Base-by-base conservation (phyloP, 2,113 vertebrate genomes). In the Kryptolebias marmoratus region DNA sequence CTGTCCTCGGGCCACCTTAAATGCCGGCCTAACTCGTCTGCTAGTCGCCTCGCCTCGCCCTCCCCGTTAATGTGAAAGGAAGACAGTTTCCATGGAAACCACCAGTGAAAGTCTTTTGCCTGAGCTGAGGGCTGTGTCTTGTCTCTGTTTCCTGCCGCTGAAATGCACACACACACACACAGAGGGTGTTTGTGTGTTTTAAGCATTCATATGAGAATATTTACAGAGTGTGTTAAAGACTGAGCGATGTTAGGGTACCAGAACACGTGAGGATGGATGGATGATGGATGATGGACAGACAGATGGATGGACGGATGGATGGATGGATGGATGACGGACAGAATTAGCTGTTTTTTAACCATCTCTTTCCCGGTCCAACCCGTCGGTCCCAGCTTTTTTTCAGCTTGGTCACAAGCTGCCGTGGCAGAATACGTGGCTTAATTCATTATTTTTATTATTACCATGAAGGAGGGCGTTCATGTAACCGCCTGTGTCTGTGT, bases 51-150 rank as follows among this genome's bases (percentile, higher is more conserved):
- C 22, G 22, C 36, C 10, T 84, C 83, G 87, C 87, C 86, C 88
- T 89, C 83, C 87, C 87, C 81, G 69, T 42, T 71, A 63, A 86
- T 86, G 75, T 80, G 78, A 88, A 79, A 81, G 74, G 84, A 83
- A 91, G 81, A 85, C 90, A 84, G 94, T 95, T 95, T 91, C 93
- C 92, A 95, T 95, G 91, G 92, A 81, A 94, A 95, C 93, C 79
- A 88, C 73, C 83, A 89, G 86, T 91, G 87, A 84, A 93, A 90
- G 84, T 90, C 79, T 90, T 76, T 80, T 8, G 68, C 69, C 69
- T 75, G 67, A 90, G 87, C 87, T 82, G 66, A 87, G 82, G 71
- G 87, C 87, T 85, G 82, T 77, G 82, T 90, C 83, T 87, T 88
- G 85, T 88, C 85, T 87, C 73, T 64, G 77, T 89, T 90, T 88